Percentiles rank a stretch among this genome's conserved stretches.
Evolutionary conservation across 2,113 vertebrate genomes (phyloP).

Genomic region (Sigmodon hispidus): DNA sequence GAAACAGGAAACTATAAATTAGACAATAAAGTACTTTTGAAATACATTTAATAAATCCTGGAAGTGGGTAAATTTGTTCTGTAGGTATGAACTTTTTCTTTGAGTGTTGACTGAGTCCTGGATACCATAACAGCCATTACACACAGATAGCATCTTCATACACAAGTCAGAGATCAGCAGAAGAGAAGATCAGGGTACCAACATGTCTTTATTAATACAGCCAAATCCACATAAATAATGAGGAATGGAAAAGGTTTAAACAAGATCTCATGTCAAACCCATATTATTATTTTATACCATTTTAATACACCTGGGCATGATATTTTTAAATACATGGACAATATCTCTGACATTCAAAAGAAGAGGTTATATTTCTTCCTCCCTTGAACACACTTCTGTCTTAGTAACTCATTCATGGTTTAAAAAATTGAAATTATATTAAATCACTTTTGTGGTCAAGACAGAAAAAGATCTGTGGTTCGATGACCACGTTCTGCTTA

Average conservation of each 20-base stretch:
- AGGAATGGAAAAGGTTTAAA: background rate
- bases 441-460: background rate
- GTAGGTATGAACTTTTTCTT: background rate
- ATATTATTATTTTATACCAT: background rate
- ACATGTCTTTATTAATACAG: background rate
- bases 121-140: background rate
- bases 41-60: conserved; percentile 14
- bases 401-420: background rate
- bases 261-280: conserved; percentile 15
- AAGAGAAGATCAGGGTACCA: background rate
- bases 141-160: background rate
- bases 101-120: background rate
- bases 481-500: background rate
- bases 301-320: background rate
- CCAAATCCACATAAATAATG: background rate
- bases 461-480: background rate
- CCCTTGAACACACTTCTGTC: background rate
- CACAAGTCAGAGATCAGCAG: background rate
- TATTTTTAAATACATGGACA: background rate
- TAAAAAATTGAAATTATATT: background rate
- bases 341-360: background rate
- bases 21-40: conserved; percentile 9
- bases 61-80: background rate
- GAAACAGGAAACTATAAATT: conserved; percentile 18
- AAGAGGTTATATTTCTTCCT: background rate